Percentiles rank a stretch among this genome's conserved stretches.
Conservation (phyloP, 2,113 vertebrate genomes). For the Eulemur macaco region DNA sequence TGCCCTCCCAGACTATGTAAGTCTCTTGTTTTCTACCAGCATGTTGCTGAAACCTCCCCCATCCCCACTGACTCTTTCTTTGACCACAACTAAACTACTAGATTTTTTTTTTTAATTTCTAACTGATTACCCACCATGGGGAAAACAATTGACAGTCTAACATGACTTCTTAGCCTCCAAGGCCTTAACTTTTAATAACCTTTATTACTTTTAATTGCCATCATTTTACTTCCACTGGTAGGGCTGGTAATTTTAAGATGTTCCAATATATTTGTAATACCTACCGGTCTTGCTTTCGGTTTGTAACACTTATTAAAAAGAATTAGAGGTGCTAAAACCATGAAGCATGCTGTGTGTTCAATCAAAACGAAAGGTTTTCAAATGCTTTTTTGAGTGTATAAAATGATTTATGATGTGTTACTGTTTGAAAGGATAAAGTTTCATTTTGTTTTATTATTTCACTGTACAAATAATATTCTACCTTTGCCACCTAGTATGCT, state of each 20-base stretch:
- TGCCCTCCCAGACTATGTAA: slow-evolving; percentile 72
- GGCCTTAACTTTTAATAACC: slow-evolving; percentile 73
- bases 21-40: slow-evolving; percentile 72
- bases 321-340: slow-evolving; percentile 50
- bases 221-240: slow-evolving; percentile 60
- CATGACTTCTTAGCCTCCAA: slow-evolving; percentile 63
- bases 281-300: slow-evolving; percentile 69
- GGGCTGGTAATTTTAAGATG: slow-evolving; percentile 65
- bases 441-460: slow-evolving; percentile 40
- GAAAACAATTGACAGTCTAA: slow-evolving; percentile 72
- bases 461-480: slow-evolving; percentile 26
- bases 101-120: slow-evolving; percentile 64
- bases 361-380: slow-evolving; percentile 53
- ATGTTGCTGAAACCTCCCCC: slow-evolving; percentile 60
- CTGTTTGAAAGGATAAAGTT: slow-evolving; percentile 40
- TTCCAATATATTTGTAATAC: slow-evolving; percentile 69
- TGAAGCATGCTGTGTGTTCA: slow-evolving; percentile 71
- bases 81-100: slow-evolving; percentile 51
- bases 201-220: slow-evolving; percentile 67
- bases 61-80: slow-evolving; percentile 61
- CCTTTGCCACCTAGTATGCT: background rate
- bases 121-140: slow-evolving; percentile 58
- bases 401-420: slow-evolving; percentile 51
- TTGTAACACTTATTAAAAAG: slow-evolving; percentile 71
- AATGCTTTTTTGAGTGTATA: slow-evolving; percentile 33